These are phyloP conservation scores for Acheta domesticus DNA, from an alignment of 2,888 invertebrate genomes.

Conservation along the genomic window DNA sequence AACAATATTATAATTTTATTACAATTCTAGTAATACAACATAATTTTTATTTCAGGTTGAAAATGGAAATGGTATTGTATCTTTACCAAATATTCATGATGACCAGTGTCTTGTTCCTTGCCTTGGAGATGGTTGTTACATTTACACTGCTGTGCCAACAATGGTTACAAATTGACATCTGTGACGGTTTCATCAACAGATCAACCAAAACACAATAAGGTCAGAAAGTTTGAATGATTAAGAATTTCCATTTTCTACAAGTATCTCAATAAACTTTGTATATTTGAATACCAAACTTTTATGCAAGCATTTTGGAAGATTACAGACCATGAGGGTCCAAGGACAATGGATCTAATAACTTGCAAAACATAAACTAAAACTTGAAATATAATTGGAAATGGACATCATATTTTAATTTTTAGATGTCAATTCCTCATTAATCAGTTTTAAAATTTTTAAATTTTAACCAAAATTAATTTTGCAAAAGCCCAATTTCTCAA, in stretches of 20 bases:
- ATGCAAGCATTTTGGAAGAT: too few relatives aligned
- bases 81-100: constrained; percentile 42
- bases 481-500: too few relatives aligned
- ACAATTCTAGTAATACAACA: too few relatives aligned
- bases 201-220: neutral
- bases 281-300: too few relatives aligned
- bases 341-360: neutral
- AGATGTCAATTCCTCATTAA: too few relatives aligned
- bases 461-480: too few relatives aligned
- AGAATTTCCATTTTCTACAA: too few relatives aligned
- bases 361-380: neutral
- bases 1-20: too few relatives aligned
- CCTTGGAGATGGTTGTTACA: constrained; percentile 47
- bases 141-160: constrained; percentile 47
- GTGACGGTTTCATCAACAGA: neutral
- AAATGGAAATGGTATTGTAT: constrained; percentile 43
- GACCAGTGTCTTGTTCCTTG: constrained; percentile 49
- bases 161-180: neutral
- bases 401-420: neutral
- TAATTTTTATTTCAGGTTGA: constrained; percentile 42
- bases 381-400: neutral
- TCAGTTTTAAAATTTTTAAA: too few relatives aligned
- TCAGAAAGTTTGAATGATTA: neutral
- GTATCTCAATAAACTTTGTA: too few relatives aligned
- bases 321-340: too few relatives aligned